Evolutionary conservation across 2,113 vertebrate genomes (phyloP).

Genomic region (Corynorhinus townsendii): DNA sequence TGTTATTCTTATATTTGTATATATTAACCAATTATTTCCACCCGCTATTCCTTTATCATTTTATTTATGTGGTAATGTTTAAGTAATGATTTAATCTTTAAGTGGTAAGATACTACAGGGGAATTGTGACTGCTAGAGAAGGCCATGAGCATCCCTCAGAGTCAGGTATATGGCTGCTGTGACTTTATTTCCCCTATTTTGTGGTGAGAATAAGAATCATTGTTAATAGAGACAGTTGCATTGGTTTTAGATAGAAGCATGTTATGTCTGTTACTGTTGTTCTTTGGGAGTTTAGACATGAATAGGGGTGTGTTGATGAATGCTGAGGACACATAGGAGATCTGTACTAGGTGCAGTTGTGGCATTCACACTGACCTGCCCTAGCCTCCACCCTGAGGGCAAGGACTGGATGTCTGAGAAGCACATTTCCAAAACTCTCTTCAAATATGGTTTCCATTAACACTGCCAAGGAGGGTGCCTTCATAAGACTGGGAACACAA

Average conservation of each 20-base stretch:
- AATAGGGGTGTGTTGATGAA: not conserved
- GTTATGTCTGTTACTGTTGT: not conserved
- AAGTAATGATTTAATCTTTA: not conserved
- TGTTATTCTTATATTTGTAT: not conserved
- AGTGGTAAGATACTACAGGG: not conserved
- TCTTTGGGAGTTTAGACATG: not conserved
- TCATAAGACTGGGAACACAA: not conserved
- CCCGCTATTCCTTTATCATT: not conserved
- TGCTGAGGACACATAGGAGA: rapidly evolving
- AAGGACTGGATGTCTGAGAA: not conserved
- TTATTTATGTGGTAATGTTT: not conserved
- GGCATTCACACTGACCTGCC: rapidly evolving
- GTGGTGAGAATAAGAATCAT: not conserved
- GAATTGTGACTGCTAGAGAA: not conserved
- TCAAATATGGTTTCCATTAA: not conserved
- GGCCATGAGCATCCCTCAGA: not conserved
- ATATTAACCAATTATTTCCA: not conserved
- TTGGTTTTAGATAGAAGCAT: not conserved
- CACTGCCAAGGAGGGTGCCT: not conserved
- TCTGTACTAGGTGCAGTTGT: not conserved
- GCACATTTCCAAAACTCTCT: not conserved
- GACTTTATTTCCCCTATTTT: not conserved
- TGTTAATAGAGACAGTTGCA: not conserved
- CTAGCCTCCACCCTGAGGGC: not conserved
- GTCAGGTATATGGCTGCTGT: not conserved